Conservation (phyloP, 1,140 invertebrate species). For the Lepidostoma basale region DNA sequence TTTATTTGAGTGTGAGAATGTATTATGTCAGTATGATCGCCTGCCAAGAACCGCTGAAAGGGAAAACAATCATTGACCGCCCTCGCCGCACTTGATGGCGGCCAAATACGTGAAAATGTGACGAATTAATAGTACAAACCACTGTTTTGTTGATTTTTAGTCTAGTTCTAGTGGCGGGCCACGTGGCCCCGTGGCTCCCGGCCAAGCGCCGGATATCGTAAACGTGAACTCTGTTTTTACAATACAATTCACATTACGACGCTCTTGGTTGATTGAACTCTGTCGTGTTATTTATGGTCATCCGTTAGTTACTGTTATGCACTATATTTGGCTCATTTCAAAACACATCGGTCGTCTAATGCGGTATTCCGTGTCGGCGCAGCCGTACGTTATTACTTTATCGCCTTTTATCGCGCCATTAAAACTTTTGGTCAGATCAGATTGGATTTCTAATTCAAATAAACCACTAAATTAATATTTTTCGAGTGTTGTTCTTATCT, state of each 20-base stretch:
- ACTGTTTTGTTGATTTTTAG: conserved; percentile 16
- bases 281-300: conserved; percentile 1
- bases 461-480: too few species aligned
- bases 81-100: neutral
- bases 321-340: neutral
- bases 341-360: neutral
- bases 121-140: neutral
- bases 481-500: too few species aligned
- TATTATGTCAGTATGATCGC: too few species aligned
- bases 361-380: too few species aligned
- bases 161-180: conserved; percentile 6
- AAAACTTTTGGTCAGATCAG: too few species aligned
- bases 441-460: too few species aligned
- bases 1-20: too few species aligned
- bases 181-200: conserved; percentile 11
- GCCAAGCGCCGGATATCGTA: conserved; percentile 26
- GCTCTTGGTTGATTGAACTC: conserved; percentile 25
- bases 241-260: conserved; percentile 20
- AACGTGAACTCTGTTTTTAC: conserved; percentile 27
- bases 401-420: too few species aligned
- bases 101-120: conserved; percentile 20
- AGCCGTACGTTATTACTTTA: too few species aligned
- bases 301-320: neutral
- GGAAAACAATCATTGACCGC: conserved; percentile 24
- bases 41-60: conserved; percentile 18